Conservation (phyloP, 2,113 vertebrate genomes). For the Picathartes gymnocephalus region DNA sequence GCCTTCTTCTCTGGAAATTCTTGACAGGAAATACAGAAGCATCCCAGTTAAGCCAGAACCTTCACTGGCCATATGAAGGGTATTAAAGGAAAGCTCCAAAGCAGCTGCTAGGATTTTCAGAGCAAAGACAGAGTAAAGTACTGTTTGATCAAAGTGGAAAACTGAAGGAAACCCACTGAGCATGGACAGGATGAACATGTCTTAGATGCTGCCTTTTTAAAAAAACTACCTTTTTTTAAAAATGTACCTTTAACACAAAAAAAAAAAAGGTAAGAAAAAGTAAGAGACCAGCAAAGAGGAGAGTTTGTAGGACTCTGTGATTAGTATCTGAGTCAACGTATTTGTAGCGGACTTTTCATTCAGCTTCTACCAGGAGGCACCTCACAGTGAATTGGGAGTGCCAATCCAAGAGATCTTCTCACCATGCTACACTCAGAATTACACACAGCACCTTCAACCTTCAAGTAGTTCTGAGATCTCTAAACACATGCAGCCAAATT, state of each 20-base stretch:
- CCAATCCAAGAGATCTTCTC: not conserved
- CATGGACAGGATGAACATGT: not conserved
- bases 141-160: not conserved
- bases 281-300: not conserved
- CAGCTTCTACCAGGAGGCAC: not conserved
- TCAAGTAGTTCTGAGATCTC: not conserved
- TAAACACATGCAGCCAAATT: not conserved
- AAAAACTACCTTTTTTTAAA: not conserved
- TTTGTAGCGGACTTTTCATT: not conserved
- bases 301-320: not conserved
- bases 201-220: not conserved
- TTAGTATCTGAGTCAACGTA: not conserved
- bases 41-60: not conserved
- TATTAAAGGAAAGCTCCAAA: not conserved
- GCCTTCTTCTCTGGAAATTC: not conserved
- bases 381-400: not conserved
- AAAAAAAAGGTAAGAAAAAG: not conserved
- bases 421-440: fast-evolving
- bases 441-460: not conserved
- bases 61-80: not conserved
- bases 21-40: not conserved
- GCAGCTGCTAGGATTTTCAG: not conserved
- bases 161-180: not conserved
- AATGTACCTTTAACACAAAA: too few species aligned
- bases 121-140: not conserved